phyloP scores from a whole-genome alignment of 2,888 invertebrate species.

The Dermolepida albohirtum region DNA sequence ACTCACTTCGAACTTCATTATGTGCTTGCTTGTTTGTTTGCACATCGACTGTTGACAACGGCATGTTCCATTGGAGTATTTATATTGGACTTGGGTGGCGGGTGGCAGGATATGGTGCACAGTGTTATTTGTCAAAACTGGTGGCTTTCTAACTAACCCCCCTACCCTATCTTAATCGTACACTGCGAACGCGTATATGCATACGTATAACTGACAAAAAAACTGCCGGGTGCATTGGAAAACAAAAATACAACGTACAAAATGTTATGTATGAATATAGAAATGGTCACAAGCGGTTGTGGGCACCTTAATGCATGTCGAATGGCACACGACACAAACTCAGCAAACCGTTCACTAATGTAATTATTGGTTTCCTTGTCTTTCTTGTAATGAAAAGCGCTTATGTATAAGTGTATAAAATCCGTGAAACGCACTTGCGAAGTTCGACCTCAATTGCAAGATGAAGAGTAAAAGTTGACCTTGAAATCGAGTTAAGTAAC shows the following conservation, averaged over 20 bases:
- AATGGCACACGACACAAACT: constrained; percentile 22
- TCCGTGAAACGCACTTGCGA: constrained; percentile 17
- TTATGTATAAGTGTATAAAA: not conserved
- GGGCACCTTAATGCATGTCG: constrained; percentile 17
- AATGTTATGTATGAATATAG: constrained; percentile 1
- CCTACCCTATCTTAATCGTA: constrained; percentile 11
- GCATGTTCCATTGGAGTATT: constrained; percentile 36
- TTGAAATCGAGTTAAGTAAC: constrained; percentile 34
- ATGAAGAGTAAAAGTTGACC: constrained; percentile 43
- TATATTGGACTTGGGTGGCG: constrained; percentile 38
- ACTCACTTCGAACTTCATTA: constrained; percentile 44
- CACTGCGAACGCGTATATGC: constrained; percentile 16
- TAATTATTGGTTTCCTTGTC: constrained; percentile 23
- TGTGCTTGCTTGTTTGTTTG: constrained; percentile 31
- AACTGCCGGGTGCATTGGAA: constrained; percentile 22
- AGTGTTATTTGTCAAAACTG: constrained; percentile 38
- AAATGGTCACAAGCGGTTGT: not conserved
- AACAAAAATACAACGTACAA: constrained; percentile 13
- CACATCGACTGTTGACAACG: constrained; percentile 43
- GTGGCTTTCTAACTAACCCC: constrained; percentile 44
- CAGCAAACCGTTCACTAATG: constrained; percentile 14
- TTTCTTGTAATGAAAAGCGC: constrained; percentile 12
- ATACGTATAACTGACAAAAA: constrained; percentile 9
- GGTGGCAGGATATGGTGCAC: constrained; percentile 40
- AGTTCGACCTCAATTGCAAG: constrained; percentile 27